Base-by-base conservation (phyloP, 2,888 invertebrate genomes). In the Drosophila tripunctata region DNA sequence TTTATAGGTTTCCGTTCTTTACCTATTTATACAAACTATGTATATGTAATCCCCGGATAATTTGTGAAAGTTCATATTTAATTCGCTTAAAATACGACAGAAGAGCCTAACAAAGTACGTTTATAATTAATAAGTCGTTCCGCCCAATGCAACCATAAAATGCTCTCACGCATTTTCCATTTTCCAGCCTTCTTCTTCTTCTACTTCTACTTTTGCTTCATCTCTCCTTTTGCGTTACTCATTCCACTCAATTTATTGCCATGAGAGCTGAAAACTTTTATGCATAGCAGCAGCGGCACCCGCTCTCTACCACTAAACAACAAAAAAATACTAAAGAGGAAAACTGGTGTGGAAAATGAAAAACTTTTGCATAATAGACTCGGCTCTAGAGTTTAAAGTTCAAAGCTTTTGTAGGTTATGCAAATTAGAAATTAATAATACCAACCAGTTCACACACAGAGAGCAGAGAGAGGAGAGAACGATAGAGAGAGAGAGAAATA, bases 401-500 rank as follows among this genome's bases (percentile, higher is more conserved):
- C 80, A 85, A 81, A 85, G 80, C 83, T 83, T 82, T 82, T 79
- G 80, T 84, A 78, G 82, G 75, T 78, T 87, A 83, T 87, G 82
- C 85, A 83, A 83, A 83, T 83, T 81, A 78, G 81, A 87, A 83
- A 84, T 87, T 81, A 87, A 87, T 84, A 82, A 75, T 77, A 84
- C 81, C 64, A 36, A 64, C 67, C 60, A 33, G 36, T 31, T 21
- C 65, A 44, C 47, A 41, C 36, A 48, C n/a, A n/a, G n/a, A n/a
- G n/a, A n/a, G n/a, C n/a, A n/a, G n/a, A n/a, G n/a, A n/a, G n/a
- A n/a, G n/a, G n/a, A n/a, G n/a, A n/a, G n/a, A n/a, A n/a, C n/a
- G n/a, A n/a, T n/a, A n/a, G n/a, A n/a, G n/a, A n/a, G n/a, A n/a
- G n/a, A n/a, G n/a, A n/a, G n/a, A n/a, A n/a, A n/a, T n/a, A n/a